These are phyloP conservation scores for Drosophila macrothrix DNA, from an alignment of 2,888 invertebrate genomes.

Conservation along the genomic window DNA sequence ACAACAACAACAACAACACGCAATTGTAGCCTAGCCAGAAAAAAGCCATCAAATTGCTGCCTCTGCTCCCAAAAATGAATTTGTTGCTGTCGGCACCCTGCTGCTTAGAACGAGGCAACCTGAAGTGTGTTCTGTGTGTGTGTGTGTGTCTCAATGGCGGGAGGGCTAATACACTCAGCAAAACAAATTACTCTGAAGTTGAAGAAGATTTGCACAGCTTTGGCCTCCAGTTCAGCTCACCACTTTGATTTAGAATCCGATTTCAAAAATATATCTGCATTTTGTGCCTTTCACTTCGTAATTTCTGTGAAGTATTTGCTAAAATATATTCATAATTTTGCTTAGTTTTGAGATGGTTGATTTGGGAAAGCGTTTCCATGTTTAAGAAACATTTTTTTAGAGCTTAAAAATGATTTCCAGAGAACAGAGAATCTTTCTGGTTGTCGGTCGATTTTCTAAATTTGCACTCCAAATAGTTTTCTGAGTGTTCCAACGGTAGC, in stretches of 20 bases:
- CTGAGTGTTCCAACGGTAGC: slow-evolving; percentile 23
- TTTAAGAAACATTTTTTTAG: not conserved
- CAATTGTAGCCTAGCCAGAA: slow-evolving; percentile 12
- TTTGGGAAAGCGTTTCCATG: not conserved
- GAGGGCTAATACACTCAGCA: not conserved
- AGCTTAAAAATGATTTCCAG: not conserved
- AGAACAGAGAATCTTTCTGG: not conserved
- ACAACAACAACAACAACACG: slow-evolving; percentile 30
- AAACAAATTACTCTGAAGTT: not conserved
- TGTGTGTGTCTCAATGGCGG: not conserved
- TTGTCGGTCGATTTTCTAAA: not conserved
- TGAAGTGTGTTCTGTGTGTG: slow-evolving; percentile 14
- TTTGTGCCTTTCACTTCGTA: not conserved
- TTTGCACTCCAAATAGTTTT: not conserved
- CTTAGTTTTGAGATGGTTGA: not conserved
- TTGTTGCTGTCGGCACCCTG: slow-evolving; percentile 49
- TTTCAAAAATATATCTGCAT: not conserved
- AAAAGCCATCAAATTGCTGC: slow-evolving; percentile 40
- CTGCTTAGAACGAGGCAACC: slow-evolving; percentile 34
- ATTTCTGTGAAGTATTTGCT: not conserved
- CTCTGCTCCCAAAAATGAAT: slow-evolving; percentile 22
- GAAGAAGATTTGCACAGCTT: not conserved
- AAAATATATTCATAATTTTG: not conserved
- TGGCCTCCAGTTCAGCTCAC: not conserved
- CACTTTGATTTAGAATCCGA: not conserved